Conservation (phyloP, 2,113 vertebrate genomes). For the Catagonus wagneri region DNA sequence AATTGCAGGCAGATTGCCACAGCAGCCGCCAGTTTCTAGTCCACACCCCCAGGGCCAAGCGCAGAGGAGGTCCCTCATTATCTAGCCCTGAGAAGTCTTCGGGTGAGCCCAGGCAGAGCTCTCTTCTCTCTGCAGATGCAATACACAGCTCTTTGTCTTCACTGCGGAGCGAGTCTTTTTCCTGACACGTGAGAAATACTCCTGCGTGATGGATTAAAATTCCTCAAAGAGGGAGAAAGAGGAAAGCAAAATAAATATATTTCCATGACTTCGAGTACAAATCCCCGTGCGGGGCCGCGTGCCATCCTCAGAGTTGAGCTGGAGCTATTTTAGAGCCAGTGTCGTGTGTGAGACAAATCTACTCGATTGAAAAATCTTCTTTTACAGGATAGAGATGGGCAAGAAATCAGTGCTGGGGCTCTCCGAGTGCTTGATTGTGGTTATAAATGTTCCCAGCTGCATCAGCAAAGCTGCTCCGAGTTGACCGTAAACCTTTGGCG, state of each 20-base stretch:
- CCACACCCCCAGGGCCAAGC: neutral
- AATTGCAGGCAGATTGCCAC: neutral
- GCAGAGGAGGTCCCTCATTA: neutral
- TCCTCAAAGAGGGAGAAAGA: neutral
- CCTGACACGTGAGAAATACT: slow-evolving; percentile 3
- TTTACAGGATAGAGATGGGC: slow-evolving; percentile 54
- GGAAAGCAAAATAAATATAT: slow-evolving; percentile 41
- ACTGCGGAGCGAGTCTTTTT: neutral
- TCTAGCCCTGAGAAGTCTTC: neutral
- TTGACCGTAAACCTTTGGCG: slow-evolving; percentile 77
- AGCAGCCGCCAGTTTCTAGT: neutral
- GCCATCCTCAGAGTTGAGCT: neutral
- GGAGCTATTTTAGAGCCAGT: slow-evolving; percentile 57
- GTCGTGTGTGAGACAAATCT: slow-evolving; percentile 10
- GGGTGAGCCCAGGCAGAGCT: accelerated
- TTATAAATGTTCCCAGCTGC: slow-evolving; percentile 82
- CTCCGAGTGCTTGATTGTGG: slow-evolving; percentile 76
- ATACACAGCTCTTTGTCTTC: neutral
- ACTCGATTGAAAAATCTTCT: slow-evolving; percentile 57
- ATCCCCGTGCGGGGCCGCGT: neutral
- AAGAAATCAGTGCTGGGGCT: slow-evolving; percentile 77
- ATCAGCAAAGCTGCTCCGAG: slow-evolving; percentile 81
- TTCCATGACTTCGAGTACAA: slow-evolving; percentile 42
- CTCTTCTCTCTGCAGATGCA: neutral
- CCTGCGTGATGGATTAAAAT: neutral